Evolutionary conservation across 2,888 invertebrate genomes (phyloP), one percentile per base, ranked within the genome.

Genomic region (Cybosia mesomella): DNA sequence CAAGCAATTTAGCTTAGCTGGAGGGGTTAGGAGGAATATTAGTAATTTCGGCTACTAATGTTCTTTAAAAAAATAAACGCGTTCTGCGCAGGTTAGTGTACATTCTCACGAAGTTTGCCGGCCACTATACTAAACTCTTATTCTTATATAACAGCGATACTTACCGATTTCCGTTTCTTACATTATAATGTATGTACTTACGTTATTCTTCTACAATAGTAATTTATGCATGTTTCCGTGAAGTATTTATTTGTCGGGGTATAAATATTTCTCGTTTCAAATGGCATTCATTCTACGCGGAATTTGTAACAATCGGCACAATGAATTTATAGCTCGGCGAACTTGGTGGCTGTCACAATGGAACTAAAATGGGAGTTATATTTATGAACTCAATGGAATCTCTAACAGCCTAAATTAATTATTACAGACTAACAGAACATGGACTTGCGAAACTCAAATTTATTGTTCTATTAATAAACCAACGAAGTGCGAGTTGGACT

Each of bases 271-370:
- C 49, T 49, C n/a, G n/a, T 49, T 49, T 7, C 43, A 7, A 18
- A 43, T 43, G 43, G 7, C 43, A 18, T 43, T 43, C 43, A 18
- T 43, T 43, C 18, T 15, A 43, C 43, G 49, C 49, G 49, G 49
- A 49, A 49, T 49, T 49, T n/a, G 49, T n/a, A 49, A 49, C n/a
- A 49, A 49, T n/a, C n/a, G n/a, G n/a, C 49, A 49, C 49, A 49
- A n/a, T 49, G 7, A 43, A 43, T 49, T 49, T 49, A 49, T n/a
- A n/a, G 49, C 49, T 49, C 18, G 18, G 49, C 18, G 49, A 49
- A 49, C 49, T 18, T 49, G 5, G n/a, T 9, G 49, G n/a, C 9
- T 49, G 49, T n/a, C 49, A n/a, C n/a, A 49, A 49, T 49, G n/a
- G n/a, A n/a, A 1, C 49, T 49, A 43, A 43, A 43, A 43, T 43